Evolutionary conservation across 2,113 vertebrate genomes (phyloP), one percentile per base, ranked within the genome.

Genomic region (Caracal caracal): DNA sequence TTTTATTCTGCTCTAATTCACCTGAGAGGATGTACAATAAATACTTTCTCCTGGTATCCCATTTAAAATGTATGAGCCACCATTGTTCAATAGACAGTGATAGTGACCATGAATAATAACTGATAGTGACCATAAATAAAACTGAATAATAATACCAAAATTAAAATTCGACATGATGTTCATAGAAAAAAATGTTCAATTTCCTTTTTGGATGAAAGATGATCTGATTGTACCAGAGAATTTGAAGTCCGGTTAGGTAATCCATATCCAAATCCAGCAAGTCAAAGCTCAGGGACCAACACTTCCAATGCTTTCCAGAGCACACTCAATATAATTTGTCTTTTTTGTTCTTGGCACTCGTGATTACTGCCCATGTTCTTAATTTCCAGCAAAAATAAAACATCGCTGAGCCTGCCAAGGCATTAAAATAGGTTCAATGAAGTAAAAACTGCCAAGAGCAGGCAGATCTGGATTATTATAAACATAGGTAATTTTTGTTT

Each of bases 321-420:
- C 47, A 82, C n/a, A 84, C 37, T 51, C 66, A 40, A 40, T 70
- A 37, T 87, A 82, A 95, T 93, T 96, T 90, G 82, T 94, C 82
- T 93, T 87, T 93, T 93, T 35, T 94, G 65, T 88, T 93, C 71
- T 86, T 97, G 96, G 80, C 95, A 56, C n/a, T 94, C 93, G 61
- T 40, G 89, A 93, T 85, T 73, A 88, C 84, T 75, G 83, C 80
- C 71, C 71, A 92, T 80, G 66, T 91, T 75, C n/a, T 93, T 93
- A 94, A 94, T 95, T 94, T 96, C 94, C 88, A 95, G 93, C 76
- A 97, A 96, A 98, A 98, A 97, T 85, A 96, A 97, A 96, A 93
- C 85, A 96, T 87, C 86, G 8, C 1, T n/a, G 59, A 98, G 71
- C 59, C 91, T 96, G 91, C 85, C 84, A 97, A 97, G 56, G 33